Evolutionary conservation across 2,797 vertebrate species (phyloP), one percentile per base, ranked within the genome.

Genomic region (Anableps anableps): DNA sequence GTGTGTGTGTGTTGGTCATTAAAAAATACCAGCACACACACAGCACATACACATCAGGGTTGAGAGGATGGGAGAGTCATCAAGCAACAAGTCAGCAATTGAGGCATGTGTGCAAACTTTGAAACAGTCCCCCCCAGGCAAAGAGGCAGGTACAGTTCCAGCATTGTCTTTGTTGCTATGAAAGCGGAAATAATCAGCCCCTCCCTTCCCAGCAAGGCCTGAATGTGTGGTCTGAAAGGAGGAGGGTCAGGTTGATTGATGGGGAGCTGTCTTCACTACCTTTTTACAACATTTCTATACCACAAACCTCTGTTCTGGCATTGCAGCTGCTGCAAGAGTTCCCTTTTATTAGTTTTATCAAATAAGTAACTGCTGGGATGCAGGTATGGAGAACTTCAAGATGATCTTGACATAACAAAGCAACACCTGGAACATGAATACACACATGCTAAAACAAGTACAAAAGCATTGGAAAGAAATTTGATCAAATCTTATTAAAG

Each of bases 151-250:
- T 95, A 94, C 85, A 86, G 90, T 94, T 94, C 90, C 89, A 87
- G 91, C 87, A 92, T 91, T 92, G 93, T 94, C 89, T 58, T 86
- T 85, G 77, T 75, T 72, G 43, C 80, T 87, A n/a, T 88, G 60
- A 70, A 89, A 93, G 90, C 88, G 88, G 94, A 95, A 93, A 94
- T 93, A 90, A 95, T 96, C 90, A 95, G 93, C 88, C 80, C 86
- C 85, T 89, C 85, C 81, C 76, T 80, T 58, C 50, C 76, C 75
- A 64, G 50, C 76, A 75, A 50, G 29, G 14, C 21, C 86, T 31
- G 71, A 89, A 83, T 92, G 94, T 93, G 93, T 93, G 91, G 94
- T 94, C 95, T 92, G 85, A 89, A 87, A 86, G 85, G 81, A 83
- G 88, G 90, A 74, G 88, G 87, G 88, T 89, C 91, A 77, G 41